Percentiles rank a stretch among this genome's conserved stretches.
Conservation (phyloP, 2,797 vertebrate species). For the Avahi laniger region DNA sequence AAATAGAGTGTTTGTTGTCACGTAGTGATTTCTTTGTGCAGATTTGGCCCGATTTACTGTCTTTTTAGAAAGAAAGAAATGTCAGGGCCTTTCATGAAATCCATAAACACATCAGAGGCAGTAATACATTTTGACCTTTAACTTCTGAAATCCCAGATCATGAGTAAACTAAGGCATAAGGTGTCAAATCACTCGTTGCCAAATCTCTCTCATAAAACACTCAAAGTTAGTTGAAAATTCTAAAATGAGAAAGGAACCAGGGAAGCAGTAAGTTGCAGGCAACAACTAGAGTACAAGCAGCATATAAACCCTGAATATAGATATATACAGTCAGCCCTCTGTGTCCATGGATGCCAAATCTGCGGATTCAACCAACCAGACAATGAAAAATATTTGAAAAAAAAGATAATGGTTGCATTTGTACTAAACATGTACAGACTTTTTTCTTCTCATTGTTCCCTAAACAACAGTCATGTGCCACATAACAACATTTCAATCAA, state of each 20-base stretch:
- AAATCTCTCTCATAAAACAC: constrained; percentile 51
- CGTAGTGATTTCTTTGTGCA: constrained; percentile 12
- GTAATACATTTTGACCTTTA: constrained; percentile 15
- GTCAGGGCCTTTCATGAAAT: constrained; percentile 35
- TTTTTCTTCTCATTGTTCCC: background rate
- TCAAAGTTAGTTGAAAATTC: constrained; percentile 32
- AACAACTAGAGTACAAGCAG: background rate
- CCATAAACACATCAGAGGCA: constrained; percentile 38
- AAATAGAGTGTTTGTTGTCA: background rate
- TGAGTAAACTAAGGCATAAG: constrained; percentile 38
- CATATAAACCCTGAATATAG: background rate
- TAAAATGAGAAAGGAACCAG: constrained; percentile 38
- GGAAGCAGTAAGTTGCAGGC: background rate
- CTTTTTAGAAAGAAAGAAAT: constrained; percentile 13
- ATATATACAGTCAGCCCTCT: background rate
- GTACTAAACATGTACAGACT: background rate
- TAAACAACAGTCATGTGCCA: background rate
- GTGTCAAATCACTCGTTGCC: background rate
- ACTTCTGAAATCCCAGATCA: constrained; percentile 44
- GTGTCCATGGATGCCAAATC: background rate
- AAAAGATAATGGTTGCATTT: background rate
- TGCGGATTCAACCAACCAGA: background rate
- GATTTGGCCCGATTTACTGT: background rate
- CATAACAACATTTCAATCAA: background rate
- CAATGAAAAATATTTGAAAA: background rate